Conservation (phyloP, 2,113 vertebrate species). For the Oceanodroma tethys region DNA sequence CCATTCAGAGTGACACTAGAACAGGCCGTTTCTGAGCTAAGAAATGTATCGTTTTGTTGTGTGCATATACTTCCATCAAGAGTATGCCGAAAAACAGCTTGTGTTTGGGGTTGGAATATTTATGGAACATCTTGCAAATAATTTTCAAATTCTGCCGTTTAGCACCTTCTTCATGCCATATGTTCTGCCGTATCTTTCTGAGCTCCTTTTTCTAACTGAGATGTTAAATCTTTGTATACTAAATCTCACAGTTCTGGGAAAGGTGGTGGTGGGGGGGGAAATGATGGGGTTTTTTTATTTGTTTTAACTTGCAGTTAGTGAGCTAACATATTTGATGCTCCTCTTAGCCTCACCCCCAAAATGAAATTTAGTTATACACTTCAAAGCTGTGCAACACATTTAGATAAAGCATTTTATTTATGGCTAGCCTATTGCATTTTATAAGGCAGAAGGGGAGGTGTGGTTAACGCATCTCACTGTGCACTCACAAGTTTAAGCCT, state of each 20-base stretch:
- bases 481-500: not conserved
- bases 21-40: not conserved
- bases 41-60: not conserved
- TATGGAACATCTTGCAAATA: slow-evolving; percentile 20
- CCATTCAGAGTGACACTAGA: not conserved
- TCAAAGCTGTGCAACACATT: not conserved
- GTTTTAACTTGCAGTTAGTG: slow-evolving; percentile 31
- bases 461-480: not conserved
- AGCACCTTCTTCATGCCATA: slow-evolving; percentile 35
- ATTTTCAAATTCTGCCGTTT: slow-evolving; percentile 5
- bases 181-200: slow-evolving; percentile 41
- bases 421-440: not conserved
- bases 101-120: slow-evolving; percentile 34
- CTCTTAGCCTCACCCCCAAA: not conserved
- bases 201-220: not conserved
- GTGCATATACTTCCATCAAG: not conserved
- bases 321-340: slow-evolving; percentile 37
- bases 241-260: slow-evolving; percentile 18
- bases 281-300: not conserved
- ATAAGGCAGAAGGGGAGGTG: not conserved
- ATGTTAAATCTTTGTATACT: slow-evolving; percentile 11
- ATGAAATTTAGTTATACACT: not conserved
- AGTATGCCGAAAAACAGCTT: slow-evolving; percentile 28
- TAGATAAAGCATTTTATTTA: not conserved
- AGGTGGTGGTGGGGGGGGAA: not conserved